Percentiles rank a stretch among this genome's conserved stretches.
Conservation (phyloP, 2,113 vertebrate species). For the Dasyornis broadbenti region DNA sequence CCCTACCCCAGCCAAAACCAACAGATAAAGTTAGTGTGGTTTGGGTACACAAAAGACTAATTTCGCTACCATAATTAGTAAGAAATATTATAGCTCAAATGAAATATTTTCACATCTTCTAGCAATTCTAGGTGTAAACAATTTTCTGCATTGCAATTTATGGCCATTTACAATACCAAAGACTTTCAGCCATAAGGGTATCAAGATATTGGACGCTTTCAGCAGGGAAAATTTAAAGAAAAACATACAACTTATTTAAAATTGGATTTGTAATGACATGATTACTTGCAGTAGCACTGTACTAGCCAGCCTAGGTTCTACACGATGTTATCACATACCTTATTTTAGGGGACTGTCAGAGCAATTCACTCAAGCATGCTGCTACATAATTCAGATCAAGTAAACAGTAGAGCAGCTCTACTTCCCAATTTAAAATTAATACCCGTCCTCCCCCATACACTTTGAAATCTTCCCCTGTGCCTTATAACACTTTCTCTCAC, state of each 20-base stretch:
- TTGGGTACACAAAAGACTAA: neutral
- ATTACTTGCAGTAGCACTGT: neutral
- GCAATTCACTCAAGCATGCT: neutral
- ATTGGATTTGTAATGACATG: accelerated
- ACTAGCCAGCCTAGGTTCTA: neutral
- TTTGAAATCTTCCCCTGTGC: neutral
- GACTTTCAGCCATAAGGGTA: neutral
- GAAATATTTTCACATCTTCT: neutral
- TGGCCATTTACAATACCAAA: neutral
- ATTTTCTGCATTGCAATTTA: neutral
- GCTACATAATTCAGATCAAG: neutral
- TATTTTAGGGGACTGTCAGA: neutral
- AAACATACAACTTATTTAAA: neutral
- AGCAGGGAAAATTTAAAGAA: neutral
- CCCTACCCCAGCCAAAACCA: neutral
- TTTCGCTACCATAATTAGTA: neutral
- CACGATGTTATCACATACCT: neutral
- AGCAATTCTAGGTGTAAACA: neutral
- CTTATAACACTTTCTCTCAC: neutral
- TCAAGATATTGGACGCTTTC: neutral
- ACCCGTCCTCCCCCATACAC: neutral
- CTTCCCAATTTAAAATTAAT: neutral
- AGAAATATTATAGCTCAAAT: neutral
- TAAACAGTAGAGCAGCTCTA: neutral
- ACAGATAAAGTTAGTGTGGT: neutral